Evolutionary conservation across 2,888 invertebrate genomes (phyloP).

Genomic region (Cancer borealis): DNA sequence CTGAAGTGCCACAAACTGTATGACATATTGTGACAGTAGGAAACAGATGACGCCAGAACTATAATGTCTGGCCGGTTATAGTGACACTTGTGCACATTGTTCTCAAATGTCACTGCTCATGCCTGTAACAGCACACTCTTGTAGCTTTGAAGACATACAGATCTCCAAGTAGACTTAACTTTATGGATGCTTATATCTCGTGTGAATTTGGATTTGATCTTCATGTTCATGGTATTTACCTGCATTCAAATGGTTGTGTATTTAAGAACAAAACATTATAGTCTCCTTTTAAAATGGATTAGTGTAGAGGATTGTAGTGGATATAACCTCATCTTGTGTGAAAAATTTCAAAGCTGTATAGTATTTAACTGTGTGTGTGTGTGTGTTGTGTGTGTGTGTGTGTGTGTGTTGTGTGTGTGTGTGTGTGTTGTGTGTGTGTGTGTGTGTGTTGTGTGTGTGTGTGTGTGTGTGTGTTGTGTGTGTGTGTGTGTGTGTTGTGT

Average conservation of each 20-base stretch:
- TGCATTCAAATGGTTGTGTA: background rate
- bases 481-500: no score
- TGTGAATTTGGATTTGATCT: background rate
- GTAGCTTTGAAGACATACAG: background rate
- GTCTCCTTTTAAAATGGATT: no score
- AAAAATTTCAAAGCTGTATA: no score
- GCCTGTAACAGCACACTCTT: background rate
- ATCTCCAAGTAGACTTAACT: background rate
- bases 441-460: no score
- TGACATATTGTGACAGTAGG: background rate
- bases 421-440: no score
- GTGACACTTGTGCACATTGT: background rate
- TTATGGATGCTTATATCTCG: background rate
- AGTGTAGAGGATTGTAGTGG: no score
- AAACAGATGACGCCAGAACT: background rate
- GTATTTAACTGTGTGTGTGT: no score
- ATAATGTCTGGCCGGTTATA: background rate
- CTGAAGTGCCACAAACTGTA: background rate
- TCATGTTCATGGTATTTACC: background rate
- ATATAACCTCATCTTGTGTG: no score
- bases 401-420: no score
- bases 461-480: no score
- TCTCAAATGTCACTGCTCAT: background rate
- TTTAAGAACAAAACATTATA: background rate
- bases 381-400: no score